phyloP scores from a whole-genome alignment of 35 echinoderm and acorn worm species.

The Holothuria glaberrima region DNA sequence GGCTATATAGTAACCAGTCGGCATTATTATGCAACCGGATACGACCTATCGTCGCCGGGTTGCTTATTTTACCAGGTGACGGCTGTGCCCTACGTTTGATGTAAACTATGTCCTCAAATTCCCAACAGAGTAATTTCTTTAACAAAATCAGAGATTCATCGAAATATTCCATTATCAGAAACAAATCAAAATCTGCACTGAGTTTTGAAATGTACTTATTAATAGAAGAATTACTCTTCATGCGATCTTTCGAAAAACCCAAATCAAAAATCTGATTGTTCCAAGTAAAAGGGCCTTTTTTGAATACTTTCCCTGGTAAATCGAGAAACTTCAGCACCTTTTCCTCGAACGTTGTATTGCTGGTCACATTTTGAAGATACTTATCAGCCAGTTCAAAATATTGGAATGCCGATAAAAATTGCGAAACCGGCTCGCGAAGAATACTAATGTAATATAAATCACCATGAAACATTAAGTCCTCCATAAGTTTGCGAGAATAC shows the following conservation, averaged over 20 bases:
- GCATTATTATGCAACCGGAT: constrained; percentile 50
- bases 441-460: constrained; percentile 78
- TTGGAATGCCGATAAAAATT: constrained; percentile 84
- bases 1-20: constrained; percentile 56
- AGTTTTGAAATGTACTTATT: constrained; percentile 21
- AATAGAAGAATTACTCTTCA: not conserved
- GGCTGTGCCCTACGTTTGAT: constrained; percentile 9
- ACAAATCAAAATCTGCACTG: constrained; percentile 34
- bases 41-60: not conserved
- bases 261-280: constrained; percentile 42
- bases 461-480: constrained; percentile 63
- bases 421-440: constrained; percentile 80
- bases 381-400: constrained; percentile 60
- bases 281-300: constrained; percentile 2
- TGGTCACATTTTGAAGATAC: not conserved
- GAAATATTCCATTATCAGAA: constrained; percentile 59
- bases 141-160: constrained; percentile 62
- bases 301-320: not conserved
- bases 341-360: constrained; percentile 3
- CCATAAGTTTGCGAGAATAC: constrained; percentile 67
- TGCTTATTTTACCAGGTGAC: not conserved
- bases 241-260: not conserved
- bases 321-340: not conserved
- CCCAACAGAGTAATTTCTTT: constrained; percentile 36
- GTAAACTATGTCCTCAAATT: constrained; percentile 61